Conservation (phyloP, 2,113 vertebrate species). For the Lipophrys pholis region DNA sequence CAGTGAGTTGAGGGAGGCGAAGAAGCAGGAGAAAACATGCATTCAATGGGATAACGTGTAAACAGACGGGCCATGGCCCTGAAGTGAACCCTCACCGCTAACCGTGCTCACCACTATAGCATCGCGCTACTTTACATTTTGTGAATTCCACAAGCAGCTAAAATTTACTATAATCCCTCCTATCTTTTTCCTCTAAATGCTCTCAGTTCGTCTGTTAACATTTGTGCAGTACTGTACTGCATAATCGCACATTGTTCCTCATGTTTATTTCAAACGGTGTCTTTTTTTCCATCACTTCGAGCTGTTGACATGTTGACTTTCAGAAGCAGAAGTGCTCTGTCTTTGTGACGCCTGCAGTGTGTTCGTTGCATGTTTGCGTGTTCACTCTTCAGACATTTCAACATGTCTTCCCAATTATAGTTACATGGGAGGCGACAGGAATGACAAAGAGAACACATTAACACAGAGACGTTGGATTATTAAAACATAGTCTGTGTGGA, state of each 20-base stretch:
- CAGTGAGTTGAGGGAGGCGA: no score
- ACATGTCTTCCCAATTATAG: slow-evolving; percentile 52
- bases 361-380: slow-evolving; percentile 8
- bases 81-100: no score
- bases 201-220: neutral
- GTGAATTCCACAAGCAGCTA: no score
- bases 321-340: slow-evolving; percentile 7
- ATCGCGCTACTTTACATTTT: no score
- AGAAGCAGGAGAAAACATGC: no score
- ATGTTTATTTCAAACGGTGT: neutral
- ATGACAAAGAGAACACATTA: slow-evolving; percentile 2
- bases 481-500: slow-evolving; percentile 16
- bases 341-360: slow-evolving; percentile 13
- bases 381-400: slow-evolving; percentile 27
- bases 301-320: slow-evolving; percentile 10
- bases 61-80: no score
- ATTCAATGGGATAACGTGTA: no score
- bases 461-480: neutral
- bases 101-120: no score
- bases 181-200: no score
- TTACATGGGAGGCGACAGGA: slow-evolving; percentile 17
- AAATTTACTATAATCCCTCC: no score
- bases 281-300: slow-evolving; percentile 1
- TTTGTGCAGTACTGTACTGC: neutral
- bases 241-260: neutral